A percentile compares a stretch with the other conserved stretches of the same genome.
phyloP scores from a whole-genome alignment of 2,797 vertebrate species.

The Zenarchopterus dispar region DNA sequence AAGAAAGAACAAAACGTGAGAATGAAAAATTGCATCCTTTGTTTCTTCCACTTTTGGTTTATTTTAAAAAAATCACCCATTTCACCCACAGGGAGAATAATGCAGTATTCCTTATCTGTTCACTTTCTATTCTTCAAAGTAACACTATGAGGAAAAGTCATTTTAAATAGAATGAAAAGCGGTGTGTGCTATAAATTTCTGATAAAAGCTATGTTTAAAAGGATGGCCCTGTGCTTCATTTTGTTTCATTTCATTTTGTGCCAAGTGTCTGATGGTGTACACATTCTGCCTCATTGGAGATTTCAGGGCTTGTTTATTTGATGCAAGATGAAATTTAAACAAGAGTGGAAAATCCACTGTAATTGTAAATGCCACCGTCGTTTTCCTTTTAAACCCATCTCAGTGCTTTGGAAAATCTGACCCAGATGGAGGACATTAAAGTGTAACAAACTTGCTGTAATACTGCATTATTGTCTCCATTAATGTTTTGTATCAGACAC shows the following conservation, averaged over 20 bases:
- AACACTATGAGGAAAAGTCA: conserved; percentile 35
- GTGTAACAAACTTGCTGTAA: conserved; percentile 30
- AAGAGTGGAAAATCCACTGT: conserved; percentile 27
- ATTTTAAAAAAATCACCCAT: conserved; percentile 19
- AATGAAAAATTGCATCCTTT: conserved; percentile 68
- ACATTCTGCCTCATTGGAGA: conserved; percentile 27
- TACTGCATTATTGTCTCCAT: conserved; percentile 70
- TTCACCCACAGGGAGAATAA: conserved; percentile 59
- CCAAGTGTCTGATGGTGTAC: conserved; percentile 43
- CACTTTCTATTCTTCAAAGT: conserved; percentile 30
- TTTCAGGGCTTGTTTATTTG: conserved; percentile 42
- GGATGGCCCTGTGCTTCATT: conserved; percentile 48
- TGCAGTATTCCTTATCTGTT: conserved; percentile 68
- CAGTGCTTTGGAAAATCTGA: conserved; percentile 26
- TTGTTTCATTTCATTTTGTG: conserved; percentile 45
- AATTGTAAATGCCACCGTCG: conserved; percentile 21
- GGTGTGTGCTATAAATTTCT: conserved; percentile 31
- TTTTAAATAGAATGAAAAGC: conserved; percentile 54
- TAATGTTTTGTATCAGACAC: conserved; percentile 22
- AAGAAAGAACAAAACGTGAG: conserved; percentile 99
- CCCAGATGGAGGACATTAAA: conserved; percentile 23
- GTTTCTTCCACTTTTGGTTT: conserved; percentile 49
- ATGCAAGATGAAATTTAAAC: conserved; percentile 33
- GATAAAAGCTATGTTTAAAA: conserved; percentile 51
- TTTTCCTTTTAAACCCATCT: conserved; percentile 21